phyloP scores from a whole-genome alignment of 2,888 invertebrate genomes.

The Zeuzera pyrina region DNA sequence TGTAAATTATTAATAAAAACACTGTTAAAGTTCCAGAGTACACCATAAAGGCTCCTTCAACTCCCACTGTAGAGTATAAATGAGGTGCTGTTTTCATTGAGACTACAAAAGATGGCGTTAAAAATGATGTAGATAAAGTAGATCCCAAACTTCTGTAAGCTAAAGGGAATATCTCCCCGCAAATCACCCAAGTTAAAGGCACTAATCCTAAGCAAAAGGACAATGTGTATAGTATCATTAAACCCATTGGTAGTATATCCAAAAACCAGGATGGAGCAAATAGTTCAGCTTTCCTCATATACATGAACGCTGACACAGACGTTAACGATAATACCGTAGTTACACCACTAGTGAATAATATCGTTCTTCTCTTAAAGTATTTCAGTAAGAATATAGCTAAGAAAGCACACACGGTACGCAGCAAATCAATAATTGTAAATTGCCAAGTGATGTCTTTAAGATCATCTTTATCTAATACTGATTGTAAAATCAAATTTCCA shows the following conservation, averaged over 20 bases:
- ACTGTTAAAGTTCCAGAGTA: constrained; percentile 49
- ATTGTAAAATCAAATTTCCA: constrained; percentile 54
- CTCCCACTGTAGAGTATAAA: constrained; percentile 55
- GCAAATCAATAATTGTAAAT: constrained; percentile 77
- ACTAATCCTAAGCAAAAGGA: constrained; percentile 61
- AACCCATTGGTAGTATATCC: constrained; percentile 45
- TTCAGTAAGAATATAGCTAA: constrained; percentile 64
- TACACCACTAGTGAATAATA: constrained; percentile 52
- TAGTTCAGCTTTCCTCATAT: constrained; percentile 42
- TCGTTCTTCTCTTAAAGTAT: constrained; percentile 48
- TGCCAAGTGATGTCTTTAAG: constrained; percentile 62
- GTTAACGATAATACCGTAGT: constrained; percentile 51
- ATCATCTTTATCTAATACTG: constrained; percentile 44
- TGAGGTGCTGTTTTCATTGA: constrained; percentile 68
- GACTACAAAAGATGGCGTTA: constrained; percentile 55
- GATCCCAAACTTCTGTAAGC: constrained; percentile 62
- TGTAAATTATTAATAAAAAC: constrained; percentile 46
- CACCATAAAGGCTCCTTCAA: constrained; percentile 58
- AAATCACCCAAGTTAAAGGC: constrained; percentile 62
- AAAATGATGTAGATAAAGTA: constrained; percentile 55
- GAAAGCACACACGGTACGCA: constrained; percentile 75
- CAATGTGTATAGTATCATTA: constrained; percentile 54
- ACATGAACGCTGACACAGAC: constrained; percentile 50
- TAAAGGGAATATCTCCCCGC: constrained; percentile 63
- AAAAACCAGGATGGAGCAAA: constrained; percentile 41